A percentile compares a stretch with the other conserved stretches of the same genome.
Conservation (phyloP, 1,140 invertebrate species). For the Reticulitermes speratus region DNA sequence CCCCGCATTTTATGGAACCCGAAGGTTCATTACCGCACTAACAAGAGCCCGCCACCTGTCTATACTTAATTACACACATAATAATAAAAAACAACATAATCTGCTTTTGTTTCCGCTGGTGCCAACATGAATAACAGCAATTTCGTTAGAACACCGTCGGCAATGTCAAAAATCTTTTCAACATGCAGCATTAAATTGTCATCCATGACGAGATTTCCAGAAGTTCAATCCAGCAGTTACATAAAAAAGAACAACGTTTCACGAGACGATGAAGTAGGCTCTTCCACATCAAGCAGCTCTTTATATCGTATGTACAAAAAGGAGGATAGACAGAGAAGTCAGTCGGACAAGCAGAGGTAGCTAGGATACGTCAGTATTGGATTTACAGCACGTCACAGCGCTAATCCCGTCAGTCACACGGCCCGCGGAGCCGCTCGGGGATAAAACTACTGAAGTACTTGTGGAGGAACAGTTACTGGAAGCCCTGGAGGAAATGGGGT, state of each 20-base stretch:
- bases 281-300: neutral
- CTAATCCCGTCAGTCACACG: conserved; percentile 4
- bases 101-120: too few species aligned
- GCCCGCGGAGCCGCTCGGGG: neutral
- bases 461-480: neutral
- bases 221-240: neutral
- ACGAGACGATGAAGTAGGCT: neutral
- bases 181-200: neutral
- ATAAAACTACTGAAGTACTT: neutral
- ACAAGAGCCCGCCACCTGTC: too few species aligned
- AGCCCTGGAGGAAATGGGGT: neutral
- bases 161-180: neutral
- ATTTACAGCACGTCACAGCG: neutral
- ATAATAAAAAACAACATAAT: too few species aligned
- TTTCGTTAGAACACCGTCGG: too few species aligned
- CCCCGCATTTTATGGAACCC: too few species aligned
- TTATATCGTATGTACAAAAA: neutral
- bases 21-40: too few species aligned
- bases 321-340: neutral
- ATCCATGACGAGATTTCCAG: neutral
- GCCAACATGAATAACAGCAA: too few species aligned
- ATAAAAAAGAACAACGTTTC: too few species aligned
- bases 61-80: too few species aligned
- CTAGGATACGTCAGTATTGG: neutral
- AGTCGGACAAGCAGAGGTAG: neutral